Conservation (phyloP, 2,113 vertebrate species). For the Pogonocichla stellata region DNA sequence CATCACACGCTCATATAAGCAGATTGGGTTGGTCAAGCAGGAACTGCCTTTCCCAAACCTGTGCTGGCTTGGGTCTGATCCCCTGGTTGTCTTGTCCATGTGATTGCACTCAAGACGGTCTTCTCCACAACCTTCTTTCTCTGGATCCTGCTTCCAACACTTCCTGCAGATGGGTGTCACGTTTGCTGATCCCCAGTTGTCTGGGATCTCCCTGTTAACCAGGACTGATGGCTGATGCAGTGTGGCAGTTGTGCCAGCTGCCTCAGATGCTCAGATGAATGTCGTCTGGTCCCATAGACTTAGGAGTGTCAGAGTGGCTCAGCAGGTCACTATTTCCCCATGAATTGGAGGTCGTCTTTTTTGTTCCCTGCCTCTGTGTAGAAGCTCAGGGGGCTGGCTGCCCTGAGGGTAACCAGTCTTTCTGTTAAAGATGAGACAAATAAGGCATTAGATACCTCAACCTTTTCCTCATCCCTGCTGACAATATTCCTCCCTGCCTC, state of each 20-base stretch:
- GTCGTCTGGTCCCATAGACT: neutral
- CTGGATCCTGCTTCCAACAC: fast-evolving
- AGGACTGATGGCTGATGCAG: neutral
- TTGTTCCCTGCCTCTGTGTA: neutral
- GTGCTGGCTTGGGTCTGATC: neutral
- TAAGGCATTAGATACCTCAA: neutral
- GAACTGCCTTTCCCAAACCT: neutral
- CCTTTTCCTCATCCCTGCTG: neutral
- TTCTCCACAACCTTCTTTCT: neutral
- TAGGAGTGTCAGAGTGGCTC: neutral
- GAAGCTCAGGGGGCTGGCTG: neutral
- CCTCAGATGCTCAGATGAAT: fast-evolving
- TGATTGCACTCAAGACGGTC: neutral
- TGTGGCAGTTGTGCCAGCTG: neutral
- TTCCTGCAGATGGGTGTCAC: neutral
- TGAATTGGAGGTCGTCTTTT: neutral
- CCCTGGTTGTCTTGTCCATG: neutral
- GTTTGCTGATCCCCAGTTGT: neutral
- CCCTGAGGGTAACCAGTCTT: neutral
- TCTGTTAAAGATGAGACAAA: neutral
- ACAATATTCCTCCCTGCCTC: neutral
- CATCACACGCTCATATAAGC: neutral
- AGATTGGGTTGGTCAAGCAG: neutral
- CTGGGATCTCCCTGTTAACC: neutral
- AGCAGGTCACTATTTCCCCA: neutral